Base-by-base conservation (phyloP, 2,888 invertebrate species). In the Endomychus coccineus region DNA sequence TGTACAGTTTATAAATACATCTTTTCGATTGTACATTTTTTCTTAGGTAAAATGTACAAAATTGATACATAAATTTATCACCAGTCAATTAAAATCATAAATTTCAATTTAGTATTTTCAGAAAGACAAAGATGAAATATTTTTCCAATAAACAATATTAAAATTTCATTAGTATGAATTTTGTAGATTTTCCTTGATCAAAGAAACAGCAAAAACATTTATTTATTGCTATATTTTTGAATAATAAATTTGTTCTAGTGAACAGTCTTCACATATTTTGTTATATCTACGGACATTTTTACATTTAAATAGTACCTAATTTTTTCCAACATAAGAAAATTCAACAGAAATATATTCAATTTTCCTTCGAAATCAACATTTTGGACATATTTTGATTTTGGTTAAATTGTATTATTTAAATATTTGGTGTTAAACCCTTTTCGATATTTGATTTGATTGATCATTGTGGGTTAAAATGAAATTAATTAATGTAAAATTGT, bases 161-260 rank as follows among this genome's bases (percentile, higher is more conserved):
- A n/a, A n/a, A n/a, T n/a, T n/a, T n/a, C n/a, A n/a, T n/a, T n/a
- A n/a, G n/a, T n/a, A n/a, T n/a, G n/a, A n/a, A n/a, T n/a, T n/a
- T n/a, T n/a, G n/a, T n/a, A n/a, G n/a, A n/a, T n/a, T n/a, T n/a
- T n/a, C n/a, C n/a, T n/a, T n/a, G n/a, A n/a, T n/a, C n/a, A n/a
- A n/a, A n/a, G n/a, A n/a, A n/a, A n/a, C n/a, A n/a, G n/a, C n/a
- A n/a, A n/a, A n/a, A n/a, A 59, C 58, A 58, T 54, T 54, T 51
- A 58, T 54, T 62, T 62, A 62, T 62, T 62, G 62, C 62, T 62
- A 62, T 61, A 50, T 48, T 51, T 44, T 52, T 51, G 46, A 42
- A 42, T 42, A 46, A 42, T 40, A 46, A 46, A 56, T 55, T 50
- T 51, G 51, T 40, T 43, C 45, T 52, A 50, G 56, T 53, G 51